Conservation (phyloP, 1,140 invertebrate genomes). For the Parasteatoda tepidariorum region DNA sequence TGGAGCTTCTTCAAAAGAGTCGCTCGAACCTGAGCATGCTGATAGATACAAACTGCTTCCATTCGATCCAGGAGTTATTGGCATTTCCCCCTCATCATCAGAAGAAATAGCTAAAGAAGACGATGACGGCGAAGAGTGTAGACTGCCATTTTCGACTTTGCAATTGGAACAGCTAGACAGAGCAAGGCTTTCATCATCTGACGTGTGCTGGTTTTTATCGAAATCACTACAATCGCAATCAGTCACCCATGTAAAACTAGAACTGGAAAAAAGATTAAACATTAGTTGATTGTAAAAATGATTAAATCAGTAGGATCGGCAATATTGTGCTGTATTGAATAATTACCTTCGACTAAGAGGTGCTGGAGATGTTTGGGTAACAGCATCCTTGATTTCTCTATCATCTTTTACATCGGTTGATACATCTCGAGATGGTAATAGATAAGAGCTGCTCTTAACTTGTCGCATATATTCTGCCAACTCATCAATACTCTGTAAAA, state of each 20-base stretch:
- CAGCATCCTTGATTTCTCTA: constrained; percentile 52
- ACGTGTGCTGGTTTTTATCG: constrained; percentile 15
- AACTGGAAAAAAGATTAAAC: constrained; percentile 25
- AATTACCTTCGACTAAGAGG: constrained; percentile 45
- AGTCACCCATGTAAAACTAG: constrained; percentile 58
- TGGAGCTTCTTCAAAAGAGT: constrained; percentile 46
- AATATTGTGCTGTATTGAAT: too few species aligned
- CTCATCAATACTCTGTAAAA: constrained; percentile 37
- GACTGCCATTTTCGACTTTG: background rate
- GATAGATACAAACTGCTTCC: constrained; percentile 44
- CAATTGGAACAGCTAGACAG: constrained; percentile 32
- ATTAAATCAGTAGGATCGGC: background rate
- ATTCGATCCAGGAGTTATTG: constrained; percentile 8
- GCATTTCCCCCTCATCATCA: background rate
- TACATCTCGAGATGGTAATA: constrained; percentile 24
- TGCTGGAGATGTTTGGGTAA: constrained; percentile 52
- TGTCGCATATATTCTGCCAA: constrained; percentile 30
- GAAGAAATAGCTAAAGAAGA: constrained; percentile 24
- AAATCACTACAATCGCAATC: constrained; percentile 58
- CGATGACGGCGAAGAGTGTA: constrained; percentile 25
- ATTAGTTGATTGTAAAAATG: background rate
- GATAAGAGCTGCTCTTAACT: constrained; percentile 14
- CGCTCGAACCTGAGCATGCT: constrained; percentile 47
- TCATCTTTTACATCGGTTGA: constrained; percentile 55
- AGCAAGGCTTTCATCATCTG: constrained; percentile 21